Conservation (phyloP, 2,113 vertebrate species). For the Eptesicus fuscus region DNA sequence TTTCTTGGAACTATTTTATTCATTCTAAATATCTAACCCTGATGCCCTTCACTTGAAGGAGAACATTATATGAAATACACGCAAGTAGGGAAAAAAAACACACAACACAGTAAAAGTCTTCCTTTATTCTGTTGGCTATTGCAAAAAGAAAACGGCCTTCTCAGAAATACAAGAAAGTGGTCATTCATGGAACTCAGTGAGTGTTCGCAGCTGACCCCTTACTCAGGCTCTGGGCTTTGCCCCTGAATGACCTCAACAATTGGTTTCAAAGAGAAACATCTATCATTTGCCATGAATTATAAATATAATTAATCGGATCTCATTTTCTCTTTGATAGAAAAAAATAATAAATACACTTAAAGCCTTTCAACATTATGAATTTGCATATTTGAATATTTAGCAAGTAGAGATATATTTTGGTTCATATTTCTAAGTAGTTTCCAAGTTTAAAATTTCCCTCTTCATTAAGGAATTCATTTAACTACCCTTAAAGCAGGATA, state of each 20-base stretch:
- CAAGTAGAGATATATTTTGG: neutral
- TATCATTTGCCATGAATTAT: neutral
- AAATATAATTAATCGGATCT: neutral
- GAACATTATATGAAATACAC: neutral
- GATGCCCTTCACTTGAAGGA: constrained; percentile 1
- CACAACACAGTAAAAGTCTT: neutral
- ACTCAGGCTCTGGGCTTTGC: neutral
- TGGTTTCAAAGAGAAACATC: neutral
- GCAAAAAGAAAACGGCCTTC: neutral
- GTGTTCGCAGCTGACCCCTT: neutral
- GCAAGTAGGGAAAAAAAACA: neutral
- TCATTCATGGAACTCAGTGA: neutral
- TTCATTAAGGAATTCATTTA: neutral
- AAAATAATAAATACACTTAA: neutral
- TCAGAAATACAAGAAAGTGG: neutral
- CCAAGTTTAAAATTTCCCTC: neutral
- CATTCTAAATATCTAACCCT: constrained; percentile 38
- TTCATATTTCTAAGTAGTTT: neutral
- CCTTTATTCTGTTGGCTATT: neutral
- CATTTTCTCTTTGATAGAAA: neutral
- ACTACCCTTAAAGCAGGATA: neutral
- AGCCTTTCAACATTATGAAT: neutral
- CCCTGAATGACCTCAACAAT: neutral
- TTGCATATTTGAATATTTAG: neutral
- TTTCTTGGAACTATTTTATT: constrained; percentile 46